Evolutionary conservation across 1,140 invertebrate genomes (phyloP).

Genomic region (Diplogasteroides magnus): DNA sequence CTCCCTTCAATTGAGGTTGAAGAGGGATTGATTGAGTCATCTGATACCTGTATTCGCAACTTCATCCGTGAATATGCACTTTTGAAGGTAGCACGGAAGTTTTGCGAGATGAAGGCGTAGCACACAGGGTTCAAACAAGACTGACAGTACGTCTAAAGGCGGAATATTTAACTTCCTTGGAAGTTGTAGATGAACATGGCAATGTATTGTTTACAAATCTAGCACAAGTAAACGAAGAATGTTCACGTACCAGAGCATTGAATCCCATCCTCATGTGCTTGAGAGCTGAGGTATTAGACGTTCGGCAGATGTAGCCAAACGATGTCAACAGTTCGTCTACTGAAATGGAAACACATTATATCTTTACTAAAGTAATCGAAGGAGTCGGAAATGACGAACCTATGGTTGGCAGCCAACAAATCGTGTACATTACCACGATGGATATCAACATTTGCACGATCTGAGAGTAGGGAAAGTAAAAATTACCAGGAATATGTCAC

Average conservation of each 20-base stretch:
- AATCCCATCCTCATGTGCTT: conserved; percentile 41
- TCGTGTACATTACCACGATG: conserved; percentile 67
- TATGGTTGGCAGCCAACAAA: conserved; percentile 67
- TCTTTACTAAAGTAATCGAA: neutral
- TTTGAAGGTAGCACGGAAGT: conserved; percentile 68
- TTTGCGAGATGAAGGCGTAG: conserved; percentile 75
- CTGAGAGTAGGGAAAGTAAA: conserved; percentile 53
- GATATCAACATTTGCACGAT: conserved; percentile 70
- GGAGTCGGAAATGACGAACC: conserved; percentile 15
- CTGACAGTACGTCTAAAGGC: conserved; percentile 64
- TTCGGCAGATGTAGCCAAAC: conserved; percentile 38
- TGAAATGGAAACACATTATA: conserved; percentile 5
- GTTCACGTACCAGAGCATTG: conserved; percentile 18
- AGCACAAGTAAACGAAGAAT: neutral
- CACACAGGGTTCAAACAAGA: conserved; percentile 74
- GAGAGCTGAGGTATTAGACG: conserved; percentile 34
- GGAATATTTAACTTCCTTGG: conserved; percentile 56
- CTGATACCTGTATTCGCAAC: conserved; percentile 26
- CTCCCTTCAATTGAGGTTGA: conserved; percentile 19
- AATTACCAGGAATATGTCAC: neutral
- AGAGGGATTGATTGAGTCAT: neutral
- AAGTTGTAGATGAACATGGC: neutral
- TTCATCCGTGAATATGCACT: conserved; percentile 51
- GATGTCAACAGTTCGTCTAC: conserved; percentile 34
- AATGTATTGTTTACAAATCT: neutral